Evolutionary conservation across 1,140 invertebrate species (phyloP).

Genomic region (Trichonephila clavata): DNA sequence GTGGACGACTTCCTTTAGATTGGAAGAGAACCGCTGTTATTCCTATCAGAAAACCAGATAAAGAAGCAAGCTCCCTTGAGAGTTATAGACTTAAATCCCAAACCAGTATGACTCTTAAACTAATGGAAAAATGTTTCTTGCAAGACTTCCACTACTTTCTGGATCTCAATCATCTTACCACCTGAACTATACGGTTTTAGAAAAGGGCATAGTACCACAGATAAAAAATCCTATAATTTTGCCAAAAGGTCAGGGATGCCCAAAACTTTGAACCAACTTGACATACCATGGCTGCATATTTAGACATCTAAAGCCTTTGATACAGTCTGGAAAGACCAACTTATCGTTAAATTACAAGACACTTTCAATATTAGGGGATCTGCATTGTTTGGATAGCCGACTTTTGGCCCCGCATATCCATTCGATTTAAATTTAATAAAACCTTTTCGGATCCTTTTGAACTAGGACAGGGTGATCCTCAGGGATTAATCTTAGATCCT

Average conservation of each 20-base stretch:
- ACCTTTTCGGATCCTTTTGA: background rate
- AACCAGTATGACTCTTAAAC: slow-evolving; percentile 31
- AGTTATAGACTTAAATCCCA: background rate
- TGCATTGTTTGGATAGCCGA: slow-evolving; percentile 5
- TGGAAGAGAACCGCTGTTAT: slow-evolving; percentile 21
- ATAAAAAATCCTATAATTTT: background rate
- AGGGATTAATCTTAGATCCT: background rate
- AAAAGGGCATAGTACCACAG: background rate
- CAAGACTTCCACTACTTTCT: slow-evolving; percentile 31
- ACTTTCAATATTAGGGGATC: slow-evolving; percentile 3
- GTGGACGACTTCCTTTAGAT: background rate
- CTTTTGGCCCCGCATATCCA: background rate
- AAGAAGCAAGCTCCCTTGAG: background rate
- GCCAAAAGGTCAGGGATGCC: background rate
- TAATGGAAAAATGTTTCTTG: slow-evolving; percentile 24
- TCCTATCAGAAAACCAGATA: slow-evolving; percentile 31
- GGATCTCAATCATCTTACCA: background rate
- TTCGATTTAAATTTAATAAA: slow-evolving; percentile 42
- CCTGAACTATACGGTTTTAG: slow-evolving; percentile 38
- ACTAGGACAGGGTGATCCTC: background rate
- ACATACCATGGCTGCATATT: slow-evolving; percentile 43
- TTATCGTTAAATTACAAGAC: slow-evolving; percentile 24
- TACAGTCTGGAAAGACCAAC: background rate
- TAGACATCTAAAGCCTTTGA: slow-evolving; percentile 12
- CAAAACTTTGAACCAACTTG: slow-evolving; percentile 43